These are phyloP conservation scores for Scortum barcoo DNA, from an alignment of 2,113 vertebrate genomes.

Conservation along the genomic window DNA sequence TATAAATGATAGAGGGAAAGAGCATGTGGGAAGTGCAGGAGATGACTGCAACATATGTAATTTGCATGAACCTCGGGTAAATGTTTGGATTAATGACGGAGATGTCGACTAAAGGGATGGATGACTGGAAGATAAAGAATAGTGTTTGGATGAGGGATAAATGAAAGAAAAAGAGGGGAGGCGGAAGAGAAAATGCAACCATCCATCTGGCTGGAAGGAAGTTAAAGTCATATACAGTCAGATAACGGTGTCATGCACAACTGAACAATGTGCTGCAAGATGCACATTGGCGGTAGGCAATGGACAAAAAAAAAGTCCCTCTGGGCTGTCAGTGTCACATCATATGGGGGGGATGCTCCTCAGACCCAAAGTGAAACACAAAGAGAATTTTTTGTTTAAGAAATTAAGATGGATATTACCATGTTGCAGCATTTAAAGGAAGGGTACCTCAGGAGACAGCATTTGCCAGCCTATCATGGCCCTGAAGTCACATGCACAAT, in stretches of 20 bases:
- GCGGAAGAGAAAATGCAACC: not conserved
- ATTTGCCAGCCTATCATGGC: too few relatives aligned
- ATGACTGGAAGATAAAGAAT: not conserved
- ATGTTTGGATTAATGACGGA: slow-evolving; percentile 15
- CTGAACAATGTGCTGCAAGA: not conserved
- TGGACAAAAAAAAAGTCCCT: too few relatives aligned
- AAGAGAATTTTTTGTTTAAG: too few relatives aligned
- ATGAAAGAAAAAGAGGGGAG: not conserved
- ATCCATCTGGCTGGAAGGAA: not conserved
- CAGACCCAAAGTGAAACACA: too few relatives aligned
- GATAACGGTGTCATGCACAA: not conserved
- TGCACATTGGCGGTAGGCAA: not conserved
- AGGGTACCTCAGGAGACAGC: too few relatives aligned
- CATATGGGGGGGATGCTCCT: too few relatives aligned
- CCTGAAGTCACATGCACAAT: too few relatives aligned
- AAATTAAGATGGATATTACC: too few relatives aligned
- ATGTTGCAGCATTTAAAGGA: too few relatives aligned
- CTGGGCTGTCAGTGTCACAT: too few relatives aligned
- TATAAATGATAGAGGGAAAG: slow-evolving; percentile 25
- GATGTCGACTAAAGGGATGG: not conserved
- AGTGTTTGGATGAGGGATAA: not conserved
- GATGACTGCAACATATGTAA: not conserved
- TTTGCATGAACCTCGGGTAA: slow-evolving; percentile 38
- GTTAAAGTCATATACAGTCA: not conserved
- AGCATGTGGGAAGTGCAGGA: not conserved